These are phyloP conservation scores for Drosophila ercepeae DNA, from an alignment of 1,140 invertebrate genomes.

Conservation along the genomic window DNA sequence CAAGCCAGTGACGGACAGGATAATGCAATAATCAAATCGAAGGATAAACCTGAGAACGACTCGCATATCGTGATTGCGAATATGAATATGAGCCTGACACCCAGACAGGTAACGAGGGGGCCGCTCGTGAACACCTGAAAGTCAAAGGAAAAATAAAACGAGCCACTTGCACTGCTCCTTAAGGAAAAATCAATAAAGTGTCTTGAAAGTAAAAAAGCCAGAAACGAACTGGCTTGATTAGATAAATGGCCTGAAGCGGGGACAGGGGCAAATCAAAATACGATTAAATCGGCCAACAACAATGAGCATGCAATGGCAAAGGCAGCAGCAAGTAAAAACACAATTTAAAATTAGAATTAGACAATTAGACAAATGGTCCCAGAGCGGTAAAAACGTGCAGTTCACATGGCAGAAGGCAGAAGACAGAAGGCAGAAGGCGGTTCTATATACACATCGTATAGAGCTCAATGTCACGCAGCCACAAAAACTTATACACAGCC, in stretches of 20 bases:
- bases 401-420: conserved; percentile 17
- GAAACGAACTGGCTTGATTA: conserved; percentile 63
- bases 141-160: conserved; percentile 34
- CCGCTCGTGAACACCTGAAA: conserved; percentile 42
- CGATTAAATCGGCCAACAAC: conserved; percentile 45
- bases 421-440: not conserved
- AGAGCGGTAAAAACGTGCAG: conserved; percentile 48
- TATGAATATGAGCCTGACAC: conserved; percentile 48
- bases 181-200: conserved; percentile 70
- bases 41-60: conserved; percentile 32
- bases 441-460: conserved; percentile 23
- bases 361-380: conserved; percentile 71
- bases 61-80: conserved; percentile 43
- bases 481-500: conserved; percentile 11
- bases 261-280: conserved; percentile 31
- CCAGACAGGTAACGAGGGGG: conserved; percentile 16
- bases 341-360: conserved; percentile 73
- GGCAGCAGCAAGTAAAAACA: conserved; percentile 25
- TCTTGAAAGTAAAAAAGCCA: conserved; percentile 63
- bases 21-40: conserved; percentile 70
- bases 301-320: conserved; percentile 15
- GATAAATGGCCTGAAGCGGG: conserved; percentile 45
- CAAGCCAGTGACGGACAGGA: conserved; percentile 65
- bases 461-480: conserved; percentile 63
- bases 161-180: conserved; percentile 25